phyloP scores from a whole-genome alignment of 2,113 vertebrate genomes.

The Limanda limanda region DNA sequence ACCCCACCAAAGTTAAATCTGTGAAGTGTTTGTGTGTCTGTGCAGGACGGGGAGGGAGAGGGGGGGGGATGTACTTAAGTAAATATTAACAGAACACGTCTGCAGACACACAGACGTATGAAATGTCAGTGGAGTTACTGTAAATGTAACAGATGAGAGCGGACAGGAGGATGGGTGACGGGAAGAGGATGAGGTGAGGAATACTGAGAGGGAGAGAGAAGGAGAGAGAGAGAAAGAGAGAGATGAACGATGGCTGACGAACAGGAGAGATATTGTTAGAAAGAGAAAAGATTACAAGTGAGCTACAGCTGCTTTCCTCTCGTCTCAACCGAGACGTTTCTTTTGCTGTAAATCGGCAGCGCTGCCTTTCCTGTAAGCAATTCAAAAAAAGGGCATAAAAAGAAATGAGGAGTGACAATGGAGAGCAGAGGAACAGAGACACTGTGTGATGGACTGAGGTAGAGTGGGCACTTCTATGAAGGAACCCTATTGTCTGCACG shows the following conservation, averaged over 20 bases:
- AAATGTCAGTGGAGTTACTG: conserved; percentile 33
- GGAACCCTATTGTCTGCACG: conserved; percentile 1
- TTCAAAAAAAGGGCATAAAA: conserved; percentile 34
- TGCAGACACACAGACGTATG: conserved; percentile 17
- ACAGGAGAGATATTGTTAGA: conserved; percentile 29
- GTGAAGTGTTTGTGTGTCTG: conserved; percentile 15
- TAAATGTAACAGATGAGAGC: conserved; percentile 13
- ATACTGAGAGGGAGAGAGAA: conserved; percentile 2
- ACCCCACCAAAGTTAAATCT: neutral
- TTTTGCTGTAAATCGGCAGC: conserved; percentile 32
- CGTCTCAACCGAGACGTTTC: conserved; percentile 21
- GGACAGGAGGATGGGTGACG: conserved; percentile 21
- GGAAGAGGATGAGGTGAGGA: conserved; percentile 12
- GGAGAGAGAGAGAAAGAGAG: too few species aligned
- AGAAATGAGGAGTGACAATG: conserved; percentile 1
- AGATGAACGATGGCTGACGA: conserved; percentile 15
- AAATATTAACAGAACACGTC: conserved; percentile 34
- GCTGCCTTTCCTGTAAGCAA: conserved; percentile 35
- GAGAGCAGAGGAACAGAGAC: conserved; percentile 8
- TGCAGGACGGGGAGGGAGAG: neutral
- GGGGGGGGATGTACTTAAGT: neutral
- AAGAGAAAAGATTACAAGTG: conserved; percentile 31
- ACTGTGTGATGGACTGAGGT: conserved; percentile 23
- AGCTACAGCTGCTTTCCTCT: conserved; percentile 19
- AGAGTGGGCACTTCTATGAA: conserved; percentile 34